Percentiles rank a stretch among this genome's conserved stretches.
Conservation (phyloP, 2,113 vertebrate genomes). For the Urocolius indicus region DNA sequence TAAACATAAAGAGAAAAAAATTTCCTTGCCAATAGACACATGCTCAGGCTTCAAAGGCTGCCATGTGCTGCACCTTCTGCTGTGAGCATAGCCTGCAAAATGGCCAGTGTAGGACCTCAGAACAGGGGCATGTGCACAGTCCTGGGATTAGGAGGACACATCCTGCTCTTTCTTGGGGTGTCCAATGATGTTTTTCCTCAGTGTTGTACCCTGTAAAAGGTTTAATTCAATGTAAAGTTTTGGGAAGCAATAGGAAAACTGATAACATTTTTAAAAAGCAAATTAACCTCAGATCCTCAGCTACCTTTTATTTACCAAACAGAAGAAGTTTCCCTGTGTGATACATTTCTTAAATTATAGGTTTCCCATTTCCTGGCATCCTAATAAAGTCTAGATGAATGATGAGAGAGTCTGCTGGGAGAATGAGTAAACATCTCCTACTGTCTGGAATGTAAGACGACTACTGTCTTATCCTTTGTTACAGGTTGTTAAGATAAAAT, state of each 20-base stretch:
- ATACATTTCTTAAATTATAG: conserved; percentile 67
- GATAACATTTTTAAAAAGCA: neutral
- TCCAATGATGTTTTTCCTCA: neutral
- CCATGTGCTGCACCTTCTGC: neutral
- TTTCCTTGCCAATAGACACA: neutral
- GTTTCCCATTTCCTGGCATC: conserved; percentile 60
- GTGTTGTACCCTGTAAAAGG: neutral
- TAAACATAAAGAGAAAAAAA: neutral
- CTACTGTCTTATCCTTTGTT: conserved; percentile 78
- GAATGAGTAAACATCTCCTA: conserved; percentile 77
- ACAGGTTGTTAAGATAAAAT: conserved; percentile 80
- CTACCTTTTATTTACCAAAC: conserved; percentile 52
- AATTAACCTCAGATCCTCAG: neutral
- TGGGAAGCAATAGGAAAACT: neutral
- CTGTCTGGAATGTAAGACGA: conserved; percentile 72
- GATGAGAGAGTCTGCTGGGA: conserved; percentile 70
- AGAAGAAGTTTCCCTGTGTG: conserved; percentile 33
- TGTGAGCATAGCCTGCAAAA: neutral
- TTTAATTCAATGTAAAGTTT: neutral
- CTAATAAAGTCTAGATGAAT: conserved; percentile 72
- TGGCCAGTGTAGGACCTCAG: neutral
- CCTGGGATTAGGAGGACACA: neutral
- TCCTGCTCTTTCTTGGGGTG: neutral
- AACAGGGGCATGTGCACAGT: neutral
- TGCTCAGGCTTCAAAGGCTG: neutral